phyloP scores from a whole-genome alignment of 2,113 vertebrate genomes.

The Paratilapia polleni region DNA sequence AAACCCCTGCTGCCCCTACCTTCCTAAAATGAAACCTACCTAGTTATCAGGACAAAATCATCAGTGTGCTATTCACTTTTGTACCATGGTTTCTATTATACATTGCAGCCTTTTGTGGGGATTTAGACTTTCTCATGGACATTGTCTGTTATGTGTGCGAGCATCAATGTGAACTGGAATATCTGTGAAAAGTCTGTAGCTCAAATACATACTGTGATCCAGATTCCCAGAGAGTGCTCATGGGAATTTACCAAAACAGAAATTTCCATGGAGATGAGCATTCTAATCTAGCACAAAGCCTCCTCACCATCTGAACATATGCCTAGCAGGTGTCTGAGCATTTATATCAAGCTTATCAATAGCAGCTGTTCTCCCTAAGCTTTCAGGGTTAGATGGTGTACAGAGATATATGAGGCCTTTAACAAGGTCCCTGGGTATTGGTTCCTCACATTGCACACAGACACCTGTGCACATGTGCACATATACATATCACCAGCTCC shows the following conservation, averaged over 20 bases:
- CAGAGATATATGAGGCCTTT: conserved; percentile 49
- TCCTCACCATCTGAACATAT: conserved; percentile 10
- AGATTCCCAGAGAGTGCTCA: conserved; percentile 6
- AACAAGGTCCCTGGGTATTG: conserved; percentile 30
- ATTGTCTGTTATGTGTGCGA: background rate
- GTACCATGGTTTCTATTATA: background rate
- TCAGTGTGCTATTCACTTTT: background rate
- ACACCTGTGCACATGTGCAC: conserved; percentile 14
- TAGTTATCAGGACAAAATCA: no score
- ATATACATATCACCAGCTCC: conserved; percentile 2
- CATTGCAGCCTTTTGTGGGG: background rate
- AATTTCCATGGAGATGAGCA: background rate
- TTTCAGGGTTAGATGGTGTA: conserved; percentile 11
- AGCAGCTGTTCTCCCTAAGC: conserved; percentile 37
- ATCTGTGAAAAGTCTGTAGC: background rate
- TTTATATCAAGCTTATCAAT: conserved; percentile 43
- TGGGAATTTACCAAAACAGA: conserved; percentile 28
- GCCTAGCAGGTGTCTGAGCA: conserved; percentile 26
- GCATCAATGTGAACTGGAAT: background rate
- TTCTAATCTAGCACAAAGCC: conserved; percentile 13
- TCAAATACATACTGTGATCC: conserved; percentile 15
- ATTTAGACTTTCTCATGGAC: background rate
- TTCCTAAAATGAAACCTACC: background rate
- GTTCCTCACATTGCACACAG: background rate
- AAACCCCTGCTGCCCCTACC: background rate